Percentiles rank a stretch among this genome's conserved stretches.
Conservation (phyloP, 2,888 invertebrate species). For the Meiosimyza decipiens region DNA sequence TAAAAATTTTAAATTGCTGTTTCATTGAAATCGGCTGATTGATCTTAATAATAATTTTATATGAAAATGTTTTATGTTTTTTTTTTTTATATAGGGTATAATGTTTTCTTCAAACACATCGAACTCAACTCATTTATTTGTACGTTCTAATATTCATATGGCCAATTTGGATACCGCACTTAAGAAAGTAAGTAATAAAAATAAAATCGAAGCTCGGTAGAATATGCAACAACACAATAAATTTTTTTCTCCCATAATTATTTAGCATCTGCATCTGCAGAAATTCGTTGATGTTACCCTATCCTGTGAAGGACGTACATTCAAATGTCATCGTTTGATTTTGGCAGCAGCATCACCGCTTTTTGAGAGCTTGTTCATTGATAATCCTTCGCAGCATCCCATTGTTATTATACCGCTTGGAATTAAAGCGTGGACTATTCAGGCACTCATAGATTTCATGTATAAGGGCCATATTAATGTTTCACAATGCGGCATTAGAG, state of each 20-base stretch:
- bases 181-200: slow-evolving; percentile 34
- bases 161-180: slow-evolving; percentile 38
- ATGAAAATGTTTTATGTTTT: background rate
- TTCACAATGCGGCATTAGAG: slow-evolving; percentile 80
- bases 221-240: background rate
- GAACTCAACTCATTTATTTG: slow-evolving; percentile 33
- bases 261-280: slow-evolving; percentile 45
- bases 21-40: too few species aligned
- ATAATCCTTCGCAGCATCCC: slow-evolving; percentile 81
- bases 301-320: slow-evolving; percentile 81
- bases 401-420: slow-evolving; percentile 81
- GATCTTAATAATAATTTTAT: background rate
- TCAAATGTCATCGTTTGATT: slow-evolving; percentile 84
- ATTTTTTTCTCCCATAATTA: background rate
- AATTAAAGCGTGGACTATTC: slow-evolving; percentile 82
- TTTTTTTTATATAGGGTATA: background rate
- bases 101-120: slow-evolving; percentile 12
- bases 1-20: too few species aligned
- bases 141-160: slow-evolving; percentile 39
- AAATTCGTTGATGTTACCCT: slow-evolving; percentile 83
- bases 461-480: slow-evolving; percentile 86
- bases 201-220: background rate
- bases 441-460: slow-evolving; percentile 85
- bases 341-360: slow-evolving; percentile 83
- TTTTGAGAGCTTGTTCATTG: slow-evolving; percentile 62